Base-by-base conservation (phyloP, 2,113 vertebrate genomes). In the Nanorana parkeri region DNA sequence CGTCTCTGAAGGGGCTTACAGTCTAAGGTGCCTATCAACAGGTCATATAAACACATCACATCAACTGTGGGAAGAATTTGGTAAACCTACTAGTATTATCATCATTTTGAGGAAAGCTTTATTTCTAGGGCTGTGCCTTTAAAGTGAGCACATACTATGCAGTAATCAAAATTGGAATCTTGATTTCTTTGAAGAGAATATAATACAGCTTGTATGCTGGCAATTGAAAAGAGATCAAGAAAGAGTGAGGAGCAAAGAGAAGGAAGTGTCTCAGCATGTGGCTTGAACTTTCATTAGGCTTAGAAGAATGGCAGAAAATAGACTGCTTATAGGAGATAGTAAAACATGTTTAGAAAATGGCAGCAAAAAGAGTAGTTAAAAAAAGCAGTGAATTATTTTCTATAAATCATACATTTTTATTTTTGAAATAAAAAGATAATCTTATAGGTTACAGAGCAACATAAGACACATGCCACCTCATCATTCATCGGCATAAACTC, bases 211-310 rank as follows among this genome's bases (percentile, higher is more conserved):
- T 26, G 68, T 71, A 47, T 71, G 13, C 67, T 63, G 67, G 54
- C 36, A 80, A 80, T 41, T 80, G 17, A 51, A 28, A 63, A 71
- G 65, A 68, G 68, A 72, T 72, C 63, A 78, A 65, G 58, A 56
- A 73, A 29, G 26, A 81, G 17, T 16, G 29, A 36, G 19, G 24
- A 26, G 32, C 36, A 26, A 52, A 78, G 21, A 29, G 78, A 36
- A 61, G 78, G 58, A 65, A 51, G 72, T 64, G 17, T 56, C 60
- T 64, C 79, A 81, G 69, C 60, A 56, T 67, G 68, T 32, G 68
- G 56, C n/a, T 36, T 60, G 16, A 32, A 54, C 32, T 81, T 81
- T 72, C 69, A 74, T 74, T 72, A 81, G 66, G 32, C 73, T 56
- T 51, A 29, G 20, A 55, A 72, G 41, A 54, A 55, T n/a, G 51